Percentiles rank a stretch among this genome's conserved stretches.
Conservation (phyloP, 1,140 invertebrate species). For the Holcopasites calliopsidis region DNA sequence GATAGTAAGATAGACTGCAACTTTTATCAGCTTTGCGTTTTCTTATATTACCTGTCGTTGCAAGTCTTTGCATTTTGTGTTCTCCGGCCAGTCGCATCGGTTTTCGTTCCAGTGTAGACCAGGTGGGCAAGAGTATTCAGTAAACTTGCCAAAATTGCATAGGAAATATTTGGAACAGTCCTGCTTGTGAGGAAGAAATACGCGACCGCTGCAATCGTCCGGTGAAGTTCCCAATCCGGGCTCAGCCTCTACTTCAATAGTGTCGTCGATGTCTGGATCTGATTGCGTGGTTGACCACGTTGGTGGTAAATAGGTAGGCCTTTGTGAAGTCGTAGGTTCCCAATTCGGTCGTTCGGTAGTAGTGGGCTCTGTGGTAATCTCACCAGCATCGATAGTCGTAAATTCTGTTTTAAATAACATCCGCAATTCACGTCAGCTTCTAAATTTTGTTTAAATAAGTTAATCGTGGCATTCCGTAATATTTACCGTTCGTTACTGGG, state of each 20-base stretch:
- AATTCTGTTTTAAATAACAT: not conserved
- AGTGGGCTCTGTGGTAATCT: slow-evolving; percentile 9
- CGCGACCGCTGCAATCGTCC: slow-evolving; percentile 81
- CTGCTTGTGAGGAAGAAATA: slow-evolving; percentile 82
- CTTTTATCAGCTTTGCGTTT: too few relatives aligned
- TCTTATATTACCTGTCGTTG: slow-evolving; percentile 38
- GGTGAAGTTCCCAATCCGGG: slow-evolving; percentile 51
- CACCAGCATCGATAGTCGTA: slow-evolving; percentile 14
- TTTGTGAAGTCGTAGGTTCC: slow-evolving; percentile 43
- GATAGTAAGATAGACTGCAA: not conserved
- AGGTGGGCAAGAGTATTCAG: slow-evolving; percentile 84
- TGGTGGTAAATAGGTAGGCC: slow-evolving; percentile 51
- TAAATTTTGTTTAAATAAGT: not conserved
- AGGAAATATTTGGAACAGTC: slow-evolving; percentile 91
- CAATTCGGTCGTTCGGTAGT: slow-evolving; percentile 33
- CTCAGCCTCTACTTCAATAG: slow-evolving; percentile 67
- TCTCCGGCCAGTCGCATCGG: slow-evolving; percentile 90
- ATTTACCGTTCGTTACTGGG: slow-evolving; percentile 63
- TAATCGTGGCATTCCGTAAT: not conserved
- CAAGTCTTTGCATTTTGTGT: slow-evolving; percentile 80
- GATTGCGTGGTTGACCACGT: slow-evolving; percentile 11
- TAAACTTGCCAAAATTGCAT: slow-evolving; percentile 86
- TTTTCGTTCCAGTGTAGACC: slow-evolving; percentile 89
- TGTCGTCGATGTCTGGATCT: slow-evolving; percentile 57
- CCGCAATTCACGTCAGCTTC: not conserved